phyloP scores from a whole-genome alignment of 2,888 invertebrate genomes.

The Palloptera scutellata region DNA sequence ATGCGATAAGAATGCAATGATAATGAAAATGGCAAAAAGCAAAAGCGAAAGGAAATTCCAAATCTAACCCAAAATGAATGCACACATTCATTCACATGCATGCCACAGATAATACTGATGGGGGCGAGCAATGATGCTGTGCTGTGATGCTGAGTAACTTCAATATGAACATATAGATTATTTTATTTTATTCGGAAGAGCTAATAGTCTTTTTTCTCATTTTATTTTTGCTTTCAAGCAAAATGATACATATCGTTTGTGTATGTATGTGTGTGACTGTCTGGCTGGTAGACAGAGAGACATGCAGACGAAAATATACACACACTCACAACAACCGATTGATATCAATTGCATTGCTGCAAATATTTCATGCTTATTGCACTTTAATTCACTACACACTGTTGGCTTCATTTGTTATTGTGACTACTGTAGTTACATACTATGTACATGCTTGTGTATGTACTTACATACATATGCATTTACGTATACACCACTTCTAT shows the following conservation, averaged over 20 bases:
- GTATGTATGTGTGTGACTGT: too few species aligned
- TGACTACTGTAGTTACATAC: constrained; percentile 16
- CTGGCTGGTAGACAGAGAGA: too few species aligned
- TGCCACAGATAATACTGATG: background rate
- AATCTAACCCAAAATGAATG: constrained; percentile 18
- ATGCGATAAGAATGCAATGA: constrained; percentile 28
- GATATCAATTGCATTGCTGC: constrained; percentile 6
- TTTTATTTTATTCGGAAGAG: too few species aligned
- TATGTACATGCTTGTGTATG: constrained; percentile 16
- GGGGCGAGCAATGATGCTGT: background rate
- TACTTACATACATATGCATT: constrained; percentile 23
- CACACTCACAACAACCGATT: background rate
- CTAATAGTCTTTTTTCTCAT: too few species aligned
- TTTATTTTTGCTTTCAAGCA: too few species aligned
- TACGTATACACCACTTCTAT: constrained; percentile 1
- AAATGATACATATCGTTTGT: too few species aligned
- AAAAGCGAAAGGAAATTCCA: constrained; percentile 39
- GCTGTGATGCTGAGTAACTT: too few species aligned
- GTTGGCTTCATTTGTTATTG: constrained; percentile 24
- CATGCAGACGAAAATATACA: too few species aligned
- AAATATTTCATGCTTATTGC: constrained; percentile 30
- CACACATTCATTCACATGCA: background rate
- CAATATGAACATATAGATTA: too few species aligned
- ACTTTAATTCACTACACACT: constrained; percentile 47
- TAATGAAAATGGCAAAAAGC: constrained; percentile 18